Base-by-base conservation (phyloP, 92 coral and sea anemone genomes). In the Epizoanthus illoricatus region DNA sequence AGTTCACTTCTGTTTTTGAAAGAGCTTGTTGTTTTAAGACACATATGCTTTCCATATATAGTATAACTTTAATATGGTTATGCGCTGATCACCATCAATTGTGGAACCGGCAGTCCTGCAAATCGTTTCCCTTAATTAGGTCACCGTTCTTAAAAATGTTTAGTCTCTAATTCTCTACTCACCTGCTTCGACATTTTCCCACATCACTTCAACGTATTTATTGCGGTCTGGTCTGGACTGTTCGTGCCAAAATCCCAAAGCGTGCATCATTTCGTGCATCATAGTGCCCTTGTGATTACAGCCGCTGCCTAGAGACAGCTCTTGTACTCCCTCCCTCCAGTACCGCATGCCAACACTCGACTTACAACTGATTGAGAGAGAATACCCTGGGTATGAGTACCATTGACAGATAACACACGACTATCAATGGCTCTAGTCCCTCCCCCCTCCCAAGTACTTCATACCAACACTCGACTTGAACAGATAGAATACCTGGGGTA, bases 211-310 rank as follows among this genome's bases (percentile, higher is more conserved):
- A 19, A 92, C 90, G 81, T 76, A 92, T 52, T 84, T 87, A 84
- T 92, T 87, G 18, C 96, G 87, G 65, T 92, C 96, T 11, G 96
- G 93, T 85, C 96, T 71, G 39, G 93, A 80, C 74, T 91, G 92
- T 59, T 91, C 95, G 76, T 91, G 95, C 95, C 95, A 91, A 69
- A 89, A 91, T 4, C 96, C 96, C 16, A 92, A 9, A 15, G 96
- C 92, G 82, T 92, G 96, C 85, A 92, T 90, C 52, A 92, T 83
- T 79, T 92, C 96, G 47, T 92, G 96, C 76, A 92, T 73, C n/a
- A 86, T 87, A 12, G 92, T 92, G 5, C 85, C 90, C 47, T 86
- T 73, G 36, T 43, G 69, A 45, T 89, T 85, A 67, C 96, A 92
- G 2, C 93, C 96, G 4, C 43, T 49, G 19, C 96, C 96, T 45